Conservation (phyloP, 2,113 vertebrate species). For the Poeciliopsis retropinna region DNA sequence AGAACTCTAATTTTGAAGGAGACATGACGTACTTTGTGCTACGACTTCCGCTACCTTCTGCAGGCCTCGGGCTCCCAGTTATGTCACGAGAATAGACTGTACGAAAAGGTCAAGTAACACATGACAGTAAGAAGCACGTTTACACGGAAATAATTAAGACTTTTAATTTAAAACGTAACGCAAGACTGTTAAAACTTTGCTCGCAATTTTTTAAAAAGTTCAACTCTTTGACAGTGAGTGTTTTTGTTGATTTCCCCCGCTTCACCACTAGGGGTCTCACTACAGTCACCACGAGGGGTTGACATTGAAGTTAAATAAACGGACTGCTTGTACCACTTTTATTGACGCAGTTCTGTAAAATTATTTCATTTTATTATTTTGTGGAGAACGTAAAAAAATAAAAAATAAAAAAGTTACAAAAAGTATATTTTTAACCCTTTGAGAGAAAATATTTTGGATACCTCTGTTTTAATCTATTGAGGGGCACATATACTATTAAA, state of each 20-base stretch:
- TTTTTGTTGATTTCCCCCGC: background rate
- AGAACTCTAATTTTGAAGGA: constrained; percentile 48
- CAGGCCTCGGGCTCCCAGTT: constrained; percentile 28
- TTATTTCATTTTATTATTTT: no score
- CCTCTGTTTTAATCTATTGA: no score
- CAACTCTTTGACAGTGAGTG: background rate
- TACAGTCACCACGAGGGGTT: background rate
- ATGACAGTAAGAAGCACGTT: background rate
- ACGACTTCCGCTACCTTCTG: constrained; percentile 2
- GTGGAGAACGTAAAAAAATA: no score
- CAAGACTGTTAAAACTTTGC: background rate
- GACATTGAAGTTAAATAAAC: constrained; percentile 43
- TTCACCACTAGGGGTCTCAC: constrained; percentile 44
- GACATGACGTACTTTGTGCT: background rate
- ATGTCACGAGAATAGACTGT: constrained; percentile 50
- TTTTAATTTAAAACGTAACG: background rate
- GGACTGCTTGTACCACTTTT: background rate
- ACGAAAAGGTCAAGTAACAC: background rate
- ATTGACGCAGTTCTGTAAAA: background rate
- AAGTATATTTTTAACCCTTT: no score
- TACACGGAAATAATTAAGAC: background rate
- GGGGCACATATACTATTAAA: no score
- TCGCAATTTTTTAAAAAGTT: background rate
- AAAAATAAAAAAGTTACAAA: no score
- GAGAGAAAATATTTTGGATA: no score